Evolutionary conservation across 2,113 vertebrate genomes (phyloP).

Genomic region (Cochlearius cochlearius): DNA sequence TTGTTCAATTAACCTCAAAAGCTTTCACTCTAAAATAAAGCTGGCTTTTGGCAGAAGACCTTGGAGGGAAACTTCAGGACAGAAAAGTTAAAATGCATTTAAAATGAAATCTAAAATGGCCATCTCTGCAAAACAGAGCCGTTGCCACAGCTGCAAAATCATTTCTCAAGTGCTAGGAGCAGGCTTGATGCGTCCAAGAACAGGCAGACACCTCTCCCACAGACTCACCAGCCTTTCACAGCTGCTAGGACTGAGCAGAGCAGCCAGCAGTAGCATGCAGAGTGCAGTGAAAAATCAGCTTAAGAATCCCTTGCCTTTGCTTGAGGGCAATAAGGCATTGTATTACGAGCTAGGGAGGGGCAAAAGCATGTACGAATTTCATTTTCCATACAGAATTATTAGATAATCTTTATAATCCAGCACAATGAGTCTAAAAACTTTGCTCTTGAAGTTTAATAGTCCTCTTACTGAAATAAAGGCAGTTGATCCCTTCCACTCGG

Average conservation of each 20-base stretch:
- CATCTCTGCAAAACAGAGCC: background rate
- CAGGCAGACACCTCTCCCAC: slow-evolving; percentile 3
- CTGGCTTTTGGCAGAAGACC: background rate
- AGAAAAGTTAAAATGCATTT: background rate
- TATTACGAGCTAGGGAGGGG: background rate
- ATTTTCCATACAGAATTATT: background rate
- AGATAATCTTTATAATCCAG: background rate
- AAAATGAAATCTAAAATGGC: background rate
- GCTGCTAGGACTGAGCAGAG: background rate
- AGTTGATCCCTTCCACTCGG: background rate
- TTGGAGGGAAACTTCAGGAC: background rate
- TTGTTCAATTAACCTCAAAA: background rate
- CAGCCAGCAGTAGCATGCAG: background rate
- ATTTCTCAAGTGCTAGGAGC: background rate
- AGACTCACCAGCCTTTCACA: background rate
- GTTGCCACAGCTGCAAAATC: background rate
- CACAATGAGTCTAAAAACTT: background rate
- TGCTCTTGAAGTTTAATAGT: background rate
- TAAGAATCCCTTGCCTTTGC: background rate
- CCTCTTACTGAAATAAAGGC: background rate
- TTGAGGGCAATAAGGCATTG: background rate
- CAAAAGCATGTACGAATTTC: background rate
- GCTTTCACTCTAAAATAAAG: background rate
- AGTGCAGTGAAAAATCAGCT: background rate
- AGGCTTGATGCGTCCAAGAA: background rate